Evolutionary conservation across 2,113 vertebrate species (phyloP).

Genomic region (Thunnus thynnus): DNA sequence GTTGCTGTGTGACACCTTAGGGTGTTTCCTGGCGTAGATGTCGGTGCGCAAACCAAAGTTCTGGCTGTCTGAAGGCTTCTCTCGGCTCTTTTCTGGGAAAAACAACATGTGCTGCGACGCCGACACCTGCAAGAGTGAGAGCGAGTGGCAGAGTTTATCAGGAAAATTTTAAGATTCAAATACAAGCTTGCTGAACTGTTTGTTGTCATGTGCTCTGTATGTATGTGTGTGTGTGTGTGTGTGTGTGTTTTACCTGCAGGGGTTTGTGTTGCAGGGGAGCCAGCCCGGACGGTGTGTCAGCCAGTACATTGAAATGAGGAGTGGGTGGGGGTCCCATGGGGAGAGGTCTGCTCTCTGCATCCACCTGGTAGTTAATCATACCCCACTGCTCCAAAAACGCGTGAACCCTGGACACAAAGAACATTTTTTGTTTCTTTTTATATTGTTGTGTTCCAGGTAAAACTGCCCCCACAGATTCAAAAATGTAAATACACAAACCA

Average conservation of each 20-base stretch:
- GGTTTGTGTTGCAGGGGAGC: conserved; percentile 94
- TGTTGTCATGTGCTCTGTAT: neutral
- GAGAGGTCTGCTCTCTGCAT: conserved; percentile 95
- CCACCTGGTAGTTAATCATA: conserved; percentile 98
- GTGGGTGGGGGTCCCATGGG: conserved; percentile 98
- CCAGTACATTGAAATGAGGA: conserved; percentile 95
- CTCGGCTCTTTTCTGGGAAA: conserved; percentile 94
- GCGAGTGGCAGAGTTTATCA: neutral
- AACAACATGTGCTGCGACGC: conserved; percentile 97
- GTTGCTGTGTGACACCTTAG: conserved; percentile 88
- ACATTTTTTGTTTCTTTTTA: neutral
- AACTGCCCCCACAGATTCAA: neutral
- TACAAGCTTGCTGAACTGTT: neutral
- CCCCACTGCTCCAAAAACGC: conserved; percentile 99
- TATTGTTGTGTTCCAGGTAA: neutral
- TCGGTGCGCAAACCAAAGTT: conserved; percentile 96
- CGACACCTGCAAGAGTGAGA: conserved; percentile 85
- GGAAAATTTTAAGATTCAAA: neutral
- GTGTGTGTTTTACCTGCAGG: conserved; percentile 88
- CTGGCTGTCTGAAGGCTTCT: conserved; percentile 94
- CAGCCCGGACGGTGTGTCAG: conserved; percentile 91
- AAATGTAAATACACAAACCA: conserved; percentile 9
- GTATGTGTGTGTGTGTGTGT: neutral
- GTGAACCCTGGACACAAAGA: conserved; percentile 87
- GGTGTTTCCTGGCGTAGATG: conserved; percentile 95